Base-by-base conservation (phyloP, 2,113 vertebrate species). In the Oostethus manadensis region DNA sequence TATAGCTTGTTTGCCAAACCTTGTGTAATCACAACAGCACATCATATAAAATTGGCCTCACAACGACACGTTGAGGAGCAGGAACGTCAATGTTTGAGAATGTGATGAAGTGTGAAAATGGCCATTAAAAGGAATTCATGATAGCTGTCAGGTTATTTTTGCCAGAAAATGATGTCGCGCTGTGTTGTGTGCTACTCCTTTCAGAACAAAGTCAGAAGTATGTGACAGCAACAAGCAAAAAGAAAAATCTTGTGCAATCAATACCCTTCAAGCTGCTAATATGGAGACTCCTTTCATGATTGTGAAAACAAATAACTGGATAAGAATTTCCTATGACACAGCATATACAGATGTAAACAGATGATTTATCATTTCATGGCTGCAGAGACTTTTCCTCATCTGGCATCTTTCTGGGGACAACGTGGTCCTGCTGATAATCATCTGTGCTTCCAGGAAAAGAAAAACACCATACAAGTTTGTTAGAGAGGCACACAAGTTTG, bases 351-450 rank as follows among this genome's bases (percentile, higher is more conserved):
- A 14, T 20, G 7, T 48, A 14, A 71, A 61, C n/a, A n/a, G n/a
- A 35, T 66, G 64, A 78, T 75, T 76, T 42, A 53, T 68, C 70
- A 70, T 66, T 71, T 70, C 33, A 54, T 62, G 55, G 47, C 66
- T 5, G 42, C 62, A 56, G 45, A 60, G 42, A 78, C 76, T 68
- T 78, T 53, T 71, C 59, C 54, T 56, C 66, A 60, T 69, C 17
- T 17, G n/a, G 68, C 62, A 64, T 70, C 63, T 66, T 78, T 70
- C 81, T 62, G 76, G 64, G 66, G 80, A 68, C 73, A 65, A 55
- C 70, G 64, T 65, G 47, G 56, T 81, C 62, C 45, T 15, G 56
- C 70, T 66, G 78, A 84, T 85, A 78, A 86, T 84, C 77, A 85
- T 85, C 81, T 57, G 0, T 54, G 47, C 71, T 70, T 70, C 60